Base-by-base conservation (phyloP, 2,888 invertebrate genomes). In the Andrena fulva region DNA sequence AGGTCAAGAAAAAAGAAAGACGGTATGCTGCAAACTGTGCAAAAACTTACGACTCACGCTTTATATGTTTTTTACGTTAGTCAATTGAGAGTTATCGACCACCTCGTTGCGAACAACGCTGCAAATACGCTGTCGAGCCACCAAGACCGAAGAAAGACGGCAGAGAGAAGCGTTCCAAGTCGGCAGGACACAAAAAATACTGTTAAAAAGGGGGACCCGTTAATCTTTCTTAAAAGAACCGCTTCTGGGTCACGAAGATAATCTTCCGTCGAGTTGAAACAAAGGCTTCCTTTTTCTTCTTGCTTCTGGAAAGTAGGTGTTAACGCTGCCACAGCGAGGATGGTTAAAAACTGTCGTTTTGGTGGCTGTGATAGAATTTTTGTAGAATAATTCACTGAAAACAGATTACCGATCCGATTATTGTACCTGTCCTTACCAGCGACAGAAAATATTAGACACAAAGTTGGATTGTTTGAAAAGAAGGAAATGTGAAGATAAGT, bases 231-330 rank as follows among this genome's bases (percentile, higher is more conserved):
- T 3, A 8, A 76, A 56, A 69, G 24, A 62, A 67, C 54, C 20
- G 54, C 29, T 59, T 80, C 78, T 69, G 59, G 73, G 71, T 72
- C 50, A 67, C 62, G 74, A 31, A 80, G 31, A 80, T 68, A 70
- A 60, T 62, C 64, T 60, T 24, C 42, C 52, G 33, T 60, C 16
- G 27, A 52, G 62, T 48, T 52, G 77, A 68, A 69, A 67, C 66
- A 80, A 81, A 64, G 78, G 8, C 35, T 59, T 29, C 16, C 24
- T 33, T 16, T 56, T 62, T 63, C 29, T 33, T 67, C 54, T 24
- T 64, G 10, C 56, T 48, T 8, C 20, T 20, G 4, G 7, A 56
- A 63, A 74, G 56, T 59, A 74, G 68, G 78, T 63, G 63, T n/a
- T 48, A 62, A 63, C 10, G 24, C 50, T 5, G 5, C 56, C 54